phyloP scores from a whole-genome alignment of 2,113 vertebrate genomes.

The Gorilla gorilla region DNA sequence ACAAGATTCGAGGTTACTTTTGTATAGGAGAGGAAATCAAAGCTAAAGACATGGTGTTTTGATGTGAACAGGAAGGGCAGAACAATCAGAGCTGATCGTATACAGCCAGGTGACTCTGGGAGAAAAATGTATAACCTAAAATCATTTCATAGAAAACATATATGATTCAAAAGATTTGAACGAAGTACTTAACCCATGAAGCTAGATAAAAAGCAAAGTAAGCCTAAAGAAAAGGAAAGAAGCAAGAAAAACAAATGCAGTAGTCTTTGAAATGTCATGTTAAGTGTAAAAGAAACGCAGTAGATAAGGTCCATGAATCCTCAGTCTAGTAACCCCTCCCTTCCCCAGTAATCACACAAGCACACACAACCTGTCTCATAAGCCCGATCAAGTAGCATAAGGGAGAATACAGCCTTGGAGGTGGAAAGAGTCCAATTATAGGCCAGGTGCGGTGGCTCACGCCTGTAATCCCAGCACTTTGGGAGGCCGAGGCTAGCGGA shows the following conservation, averaged over 20 bases:
- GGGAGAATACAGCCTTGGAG: rapidly evolving
- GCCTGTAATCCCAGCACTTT: too few relatives aligned
- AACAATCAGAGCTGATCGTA: not conserved
- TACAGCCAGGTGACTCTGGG: too few relatives aligned
- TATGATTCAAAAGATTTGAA: not conserved
- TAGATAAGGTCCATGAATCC: not conserved
- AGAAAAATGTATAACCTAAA: not conserved
- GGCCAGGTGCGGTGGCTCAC: too few relatives aligned
- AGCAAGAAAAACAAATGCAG: not conserved
- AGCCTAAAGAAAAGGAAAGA: not conserved
- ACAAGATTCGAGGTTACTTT: not conserved
- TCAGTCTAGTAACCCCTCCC: not conserved
- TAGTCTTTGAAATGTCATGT: not conserved
- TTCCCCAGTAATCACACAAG: too few relatives aligned
- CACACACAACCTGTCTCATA: rapidly evolving
- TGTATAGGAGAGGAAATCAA: not conserved
- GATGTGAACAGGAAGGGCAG: not conserved
- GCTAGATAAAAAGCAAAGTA: not conserved
- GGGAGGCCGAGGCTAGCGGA: too few relatives aligned
- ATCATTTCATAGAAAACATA: not conserved
- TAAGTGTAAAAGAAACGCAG: not conserved
- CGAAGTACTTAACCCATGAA: not conserved
- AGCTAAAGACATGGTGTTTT: not conserved
- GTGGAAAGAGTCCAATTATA: not conserved
- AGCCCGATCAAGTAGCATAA: not conserved